Evolutionary conservation across 2,888 invertebrate species (phyloP), one percentile per base, ranked within the genome.

Genomic region (Melieria picta): DNA sequence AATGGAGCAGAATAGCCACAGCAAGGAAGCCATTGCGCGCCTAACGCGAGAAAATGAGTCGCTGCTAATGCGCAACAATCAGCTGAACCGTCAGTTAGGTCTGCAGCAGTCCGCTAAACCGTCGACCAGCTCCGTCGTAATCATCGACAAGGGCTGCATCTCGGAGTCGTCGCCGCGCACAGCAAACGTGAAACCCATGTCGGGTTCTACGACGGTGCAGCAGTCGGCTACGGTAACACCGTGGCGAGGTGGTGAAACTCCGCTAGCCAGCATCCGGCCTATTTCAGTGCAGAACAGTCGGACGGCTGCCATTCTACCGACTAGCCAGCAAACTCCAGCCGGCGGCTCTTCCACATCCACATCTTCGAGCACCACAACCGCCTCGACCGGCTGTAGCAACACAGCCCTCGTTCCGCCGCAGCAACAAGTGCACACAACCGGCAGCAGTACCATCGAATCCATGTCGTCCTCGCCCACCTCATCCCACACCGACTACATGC

Each of bases 151-250:
- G 80, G 86, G 89, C 4, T 88, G 89, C 10, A 88, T 89, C 4
- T 91, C 91, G 50, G 90, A 91, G 10, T 84, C 85, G 4, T 79
- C 79, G 3, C 90, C 90, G 0, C 91, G 93, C 0, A 97, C 96
- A 0, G 97, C 97, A 5, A 97, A 97, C 83, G 97, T 97, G 58
- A 95, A 96, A 85, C 97, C 97, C 0, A 95, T 97, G 93, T 94
- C 97, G 4, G 95, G 95, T 79, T 89, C 87, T 0, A 82, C 85
- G 65, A 84, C 84, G 0, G 83, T 83, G 0, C 87, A 87, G 65
- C 87, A 87, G 75, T 87, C 87, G 4, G 87, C 87, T 0, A 86
- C 90, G 5, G 90, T 91, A 56, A 89, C 89, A n/a, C 90, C 91
- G 42, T 91, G 93, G 85, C 90, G 93, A 74, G 92, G 92, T 4